Percentiles rank a stretch among this genome's conserved stretches.
Conservation (phyloP, 1,140 invertebrate genomes). For the Laupala kohalensis region DNA sequence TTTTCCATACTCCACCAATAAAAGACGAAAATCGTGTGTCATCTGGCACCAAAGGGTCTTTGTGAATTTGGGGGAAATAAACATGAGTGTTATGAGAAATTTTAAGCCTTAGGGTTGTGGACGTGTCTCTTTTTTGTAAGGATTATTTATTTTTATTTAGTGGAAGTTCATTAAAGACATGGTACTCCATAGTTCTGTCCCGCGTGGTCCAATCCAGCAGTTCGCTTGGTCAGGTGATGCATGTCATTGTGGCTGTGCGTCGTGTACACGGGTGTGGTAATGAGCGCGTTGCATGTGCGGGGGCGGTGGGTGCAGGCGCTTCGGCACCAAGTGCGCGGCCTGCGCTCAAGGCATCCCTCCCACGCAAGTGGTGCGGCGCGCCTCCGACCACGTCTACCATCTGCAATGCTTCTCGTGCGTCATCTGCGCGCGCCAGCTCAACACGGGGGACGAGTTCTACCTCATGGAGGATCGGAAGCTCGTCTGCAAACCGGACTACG, state of each 20-base stretch:
- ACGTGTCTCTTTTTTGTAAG: too few relatives aligned
- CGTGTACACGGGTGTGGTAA: slow-evolving; percentile 24
- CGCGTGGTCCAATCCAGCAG: too few relatives aligned
- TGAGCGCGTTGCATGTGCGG: slow-evolving; percentile 38
- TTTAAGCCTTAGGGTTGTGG: too few relatives aligned
- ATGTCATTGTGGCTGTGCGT: neutral
- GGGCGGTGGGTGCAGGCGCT: slow-evolving; percentile 70
- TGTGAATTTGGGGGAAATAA: too few relatives aligned
- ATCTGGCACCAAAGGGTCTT: too few relatives aligned
- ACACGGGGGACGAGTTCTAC: slow-evolving; percentile 96
- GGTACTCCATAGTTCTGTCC: too few relatives aligned
- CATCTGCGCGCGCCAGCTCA: slow-evolving; percentile 85
- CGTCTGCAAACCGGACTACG: slow-evolving; percentile 94
- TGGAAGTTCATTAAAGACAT: too few relatives aligned
- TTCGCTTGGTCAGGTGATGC: too few relatives aligned
- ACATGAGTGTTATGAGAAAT: too few relatives aligned
- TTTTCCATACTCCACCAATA: too few relatives aligned
- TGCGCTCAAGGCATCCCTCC: slow-evolving; percentile 94
- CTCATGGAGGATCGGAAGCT: slow-evolving; percentile 95
- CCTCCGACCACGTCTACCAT: slow-evolving; percentile 92
- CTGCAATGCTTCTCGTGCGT: slow-evolving; percentile 93
- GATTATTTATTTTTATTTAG: too few relatives aligned
- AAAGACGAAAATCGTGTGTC: too few relatives aligned
- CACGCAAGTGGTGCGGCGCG: slow-evolving; percentile 85
- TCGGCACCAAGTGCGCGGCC: slow-evolving; percentile 92